Base-by-base conservation (phyloP, 1,140 invertebrate species). In the Lamellibrachia luymesi region DNA sequence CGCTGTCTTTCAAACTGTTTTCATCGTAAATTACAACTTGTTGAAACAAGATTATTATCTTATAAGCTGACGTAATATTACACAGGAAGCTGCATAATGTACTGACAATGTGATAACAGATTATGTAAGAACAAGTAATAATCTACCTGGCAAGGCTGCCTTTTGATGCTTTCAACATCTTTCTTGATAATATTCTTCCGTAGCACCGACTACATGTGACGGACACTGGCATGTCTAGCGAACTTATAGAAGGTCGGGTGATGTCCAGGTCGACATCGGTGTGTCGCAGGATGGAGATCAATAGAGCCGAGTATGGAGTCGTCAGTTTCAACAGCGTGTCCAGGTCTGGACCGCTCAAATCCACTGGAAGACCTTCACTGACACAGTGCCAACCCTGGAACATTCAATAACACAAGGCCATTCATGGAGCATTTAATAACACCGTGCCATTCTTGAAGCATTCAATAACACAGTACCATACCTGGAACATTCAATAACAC, bases 331-430 rank as follows among this genome's bases (percentile, higher is more conserved):
- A 93, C 52, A 94, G 22, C 17, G 22, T 49, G 49, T 38, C 80
- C 93, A 94, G 49, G 50, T 94, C 93, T 51, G 91, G 25, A 49
- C 64, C 51, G 22, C 91, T 56, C 25, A 94, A 10, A 49, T 92
- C n/a, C 25, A 94, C 90, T 17, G 93, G 91, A n/a, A 93, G 17
- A 27, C 93, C 93, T 5, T 92, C 91, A 92, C 92, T 80, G 10
- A 92, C 93, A 92, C 64, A 50, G 64, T 94, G 93, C 93, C 93
- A 94, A 25, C 93, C 93, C 93, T 94, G 92, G 51, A 22, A 89
- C 17, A 25, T 4, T 13, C 17, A 91, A 38, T 22, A 17, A 91
- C 27, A 64, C 38, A 38, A 38, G 38, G 38, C 38, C 38, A 38
- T 38, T 38, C 38, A 38, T 38, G 38, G 38, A 38, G 1, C 38